These are phyloP conservation scores for Apogon talboti DNA, from an alignment of 2,797 vertebrate species.

Conservation along the genomic window DNA sequence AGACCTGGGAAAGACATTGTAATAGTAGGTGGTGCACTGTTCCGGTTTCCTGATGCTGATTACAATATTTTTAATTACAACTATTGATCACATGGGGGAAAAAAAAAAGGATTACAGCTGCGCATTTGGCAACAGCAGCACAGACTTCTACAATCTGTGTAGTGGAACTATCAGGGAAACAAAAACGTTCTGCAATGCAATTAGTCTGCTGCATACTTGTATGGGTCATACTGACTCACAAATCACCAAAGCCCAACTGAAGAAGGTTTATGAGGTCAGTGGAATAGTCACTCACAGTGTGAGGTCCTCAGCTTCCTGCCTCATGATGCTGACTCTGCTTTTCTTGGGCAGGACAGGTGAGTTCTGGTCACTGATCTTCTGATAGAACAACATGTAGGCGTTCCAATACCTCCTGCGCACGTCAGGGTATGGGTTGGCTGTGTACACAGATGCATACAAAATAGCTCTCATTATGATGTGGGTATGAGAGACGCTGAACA, in stretches of 20 bases:
- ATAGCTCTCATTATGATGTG: neutral
- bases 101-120: too few species aligned
- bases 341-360: conserved; percentile 97
- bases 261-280: neutral
- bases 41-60: neutral
- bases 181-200: neutral
- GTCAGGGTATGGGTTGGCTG: conserved; percentile 97
- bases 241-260: neutral
- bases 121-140: too few species aligned
- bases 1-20: conserved; percentile 84
- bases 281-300: conserved; percentile 87
- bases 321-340: conserved; percentile 95
- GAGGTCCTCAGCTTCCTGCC: conserved; percentile 96
- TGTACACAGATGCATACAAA: conserved; percentile 22
- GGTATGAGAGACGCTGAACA: neutral
- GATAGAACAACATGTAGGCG: conserved; percentile 99
- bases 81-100: too few species aligned
- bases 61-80: neutral
- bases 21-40: neutral
- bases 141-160: neutral
- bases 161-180: neutral
- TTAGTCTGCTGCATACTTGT: neutral
- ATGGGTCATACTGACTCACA: neutral
- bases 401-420: conserved; percentile 98
- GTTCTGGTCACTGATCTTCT: conserved; percentile 96